Evolutionary conservation across 2,888 invertebrate species (phyloP), one percentile per base, ranked within the genome.

Genomic region (Cryptus armator): DNA sequence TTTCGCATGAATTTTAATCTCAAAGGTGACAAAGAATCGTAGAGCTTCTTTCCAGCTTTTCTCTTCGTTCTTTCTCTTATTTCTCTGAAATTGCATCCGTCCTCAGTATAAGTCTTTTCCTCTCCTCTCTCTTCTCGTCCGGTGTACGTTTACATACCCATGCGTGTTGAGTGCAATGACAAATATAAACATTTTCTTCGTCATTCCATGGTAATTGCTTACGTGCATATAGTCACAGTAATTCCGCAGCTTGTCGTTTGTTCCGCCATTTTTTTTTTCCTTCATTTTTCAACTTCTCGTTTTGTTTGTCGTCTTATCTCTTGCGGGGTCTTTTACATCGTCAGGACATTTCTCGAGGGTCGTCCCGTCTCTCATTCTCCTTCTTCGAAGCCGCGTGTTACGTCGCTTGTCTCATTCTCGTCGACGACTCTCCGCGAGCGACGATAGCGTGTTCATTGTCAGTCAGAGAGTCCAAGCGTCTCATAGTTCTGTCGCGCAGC

Each of bases 101-200:
- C n/a, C 56, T 10, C 44, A n/a, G 29, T 46, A 56, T 46, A 1
- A 16, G 46, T 74, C 46, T 16, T 46, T 16, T 29, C 16, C 5
- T 14, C 32, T 29, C 71, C 37, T 37, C 37, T 74, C 46, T 16
- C 29, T 12, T 14, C 16, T 10, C 10, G 19, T 32, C 76, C n/a
- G 16, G 32, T 43, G 19, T 70, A 19, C 67, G 46, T 29, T 37
- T 46, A 46, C 59, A n/a, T 32, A 62, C 44, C 24, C 44, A 10
- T 59, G 56, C 46, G 46, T 68, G 48, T 29, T 44, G 76, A 76
- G 76, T 56, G 56, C 48, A 14, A 43, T 56, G 46, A 72, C 75
- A 59, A 71, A 66, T 76, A 84, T 76, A 80, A 76, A 76, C 76
- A 80, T 80, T 84, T 80, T 72, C 29, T 44, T 77, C 51, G 71